Evolutionary conservation across 2,888 invertebrate genomes (phyloP), one percentile per base, ranked within the genome.

Genomic region (Seladonia tumulorum): DNA sequence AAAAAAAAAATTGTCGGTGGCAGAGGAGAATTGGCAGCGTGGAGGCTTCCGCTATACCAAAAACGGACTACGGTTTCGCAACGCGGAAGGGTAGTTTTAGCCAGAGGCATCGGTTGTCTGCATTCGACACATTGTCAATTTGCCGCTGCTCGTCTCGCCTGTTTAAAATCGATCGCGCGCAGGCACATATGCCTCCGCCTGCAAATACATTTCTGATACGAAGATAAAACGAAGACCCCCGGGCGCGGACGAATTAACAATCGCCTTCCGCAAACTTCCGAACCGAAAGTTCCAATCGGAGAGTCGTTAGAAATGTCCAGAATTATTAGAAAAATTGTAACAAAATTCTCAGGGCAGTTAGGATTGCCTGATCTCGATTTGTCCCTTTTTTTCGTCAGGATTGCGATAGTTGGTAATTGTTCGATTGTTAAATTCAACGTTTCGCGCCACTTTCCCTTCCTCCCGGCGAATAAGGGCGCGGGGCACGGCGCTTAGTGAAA

Each of bases 111-210:
- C 87, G 90, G 87, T 88, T 88, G 90, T 83, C 94, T 94, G 94
- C 92, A 92, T 94, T 94, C 94, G 94, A 94, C 94, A 93, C 91
- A 92, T 92, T 94, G 94, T 94, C 94, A 94, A 94, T 94, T 94
- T 93, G 92, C 87, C 87, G 89, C 88, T 91, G 91, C 87, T 88
- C 87, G 85, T 89, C 90, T 91, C 89, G 90, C 91, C 91, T 91
- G 92, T 93, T 94, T 93, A 94, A 94, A 94, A 94, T 94, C 94
- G 94, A 94, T 94, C 92, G 92, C 88, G 88, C 88, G 77, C 90
- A 90, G 88, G 87, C 89, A 87, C 86, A 76, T 86, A 88, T 88
- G 88, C 85, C 87, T 82, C 39, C 42, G 84, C 77, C 81, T 85
- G 81, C 82, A 60, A 82, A 86, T 82, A 86, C 82, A 89, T 87